Conservation (phyloP, 2,113 vertebrate species). For the Camelus bactrianus region DNA sequence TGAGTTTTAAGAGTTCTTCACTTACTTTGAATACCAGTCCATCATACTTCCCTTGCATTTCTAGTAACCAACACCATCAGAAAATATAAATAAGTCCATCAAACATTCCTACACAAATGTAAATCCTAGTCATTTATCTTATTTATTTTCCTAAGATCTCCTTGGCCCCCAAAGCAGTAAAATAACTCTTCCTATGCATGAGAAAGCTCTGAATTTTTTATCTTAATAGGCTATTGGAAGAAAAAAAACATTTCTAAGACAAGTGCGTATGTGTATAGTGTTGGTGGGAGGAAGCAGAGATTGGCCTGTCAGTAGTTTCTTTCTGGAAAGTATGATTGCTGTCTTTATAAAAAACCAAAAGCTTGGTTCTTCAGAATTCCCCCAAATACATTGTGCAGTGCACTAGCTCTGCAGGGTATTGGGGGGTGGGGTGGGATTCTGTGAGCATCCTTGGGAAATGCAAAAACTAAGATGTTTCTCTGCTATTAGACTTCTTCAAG, state of each 20-base stretch:
- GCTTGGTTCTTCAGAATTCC: conserved; percentile 31
- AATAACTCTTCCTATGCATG: background rate
- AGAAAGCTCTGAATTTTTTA: conserved; percentile 20
- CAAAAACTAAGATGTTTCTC: background rate
- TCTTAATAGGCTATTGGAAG: background rate
- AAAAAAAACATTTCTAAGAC: conserved; percentile 32
- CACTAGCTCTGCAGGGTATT: background rate
- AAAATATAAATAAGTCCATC: conserved; percentile 29
- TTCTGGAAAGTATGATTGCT: conserved; percentile 49
- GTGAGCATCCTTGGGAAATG: conserved; percentile 29
- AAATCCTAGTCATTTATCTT: background rate
- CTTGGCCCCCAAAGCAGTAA: background rate
- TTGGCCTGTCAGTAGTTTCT: background rate
- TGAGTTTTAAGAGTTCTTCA: background rate
- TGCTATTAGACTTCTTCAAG: background rate
- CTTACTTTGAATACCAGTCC: background rate
- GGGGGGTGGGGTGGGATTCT: background rate
- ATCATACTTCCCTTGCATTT: background rate
- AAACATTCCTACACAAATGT: background rate
- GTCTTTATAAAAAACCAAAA: conserved; percentile 48
- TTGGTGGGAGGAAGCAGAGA: background rate
- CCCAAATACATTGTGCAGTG: background rate
- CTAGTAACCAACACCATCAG: background rate
- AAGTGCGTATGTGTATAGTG: background rate
- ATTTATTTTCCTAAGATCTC: background rate